Conservation (phyloP, 2,888 invertebrate genomes). For the Carcina quercana region DNA sequence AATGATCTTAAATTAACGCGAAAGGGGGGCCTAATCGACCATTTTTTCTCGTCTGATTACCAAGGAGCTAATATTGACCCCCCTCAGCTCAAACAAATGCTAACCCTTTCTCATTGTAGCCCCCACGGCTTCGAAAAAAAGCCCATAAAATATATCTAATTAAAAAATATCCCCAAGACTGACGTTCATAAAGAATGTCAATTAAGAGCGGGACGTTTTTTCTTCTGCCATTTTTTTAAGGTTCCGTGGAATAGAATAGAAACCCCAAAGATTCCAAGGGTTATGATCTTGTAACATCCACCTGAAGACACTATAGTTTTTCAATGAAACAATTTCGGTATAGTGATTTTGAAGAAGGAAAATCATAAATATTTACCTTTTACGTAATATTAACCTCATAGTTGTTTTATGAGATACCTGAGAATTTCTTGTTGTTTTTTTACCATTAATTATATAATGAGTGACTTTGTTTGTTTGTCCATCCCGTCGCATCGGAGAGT, state of each 20-base stretch:
- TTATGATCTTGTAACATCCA: too few species aligned
- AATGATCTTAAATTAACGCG: constrained; percentile 72
- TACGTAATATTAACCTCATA: too few species aligned
- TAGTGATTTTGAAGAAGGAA: too few species aligned
- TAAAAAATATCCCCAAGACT: constrained; percentile 75
- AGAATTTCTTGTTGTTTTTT: too few species aligned
- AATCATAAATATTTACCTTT: too few species aligned
- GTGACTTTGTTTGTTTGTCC: too few species aligned
- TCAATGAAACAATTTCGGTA: too few species aligned
- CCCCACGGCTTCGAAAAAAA: constrained; percentile 70
- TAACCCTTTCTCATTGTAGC: constrained; percentile 64
- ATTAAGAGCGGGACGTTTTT: constrained; percentile 66
- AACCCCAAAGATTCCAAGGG: too few species aligned
- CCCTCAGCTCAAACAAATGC: constrained; percentile 68
- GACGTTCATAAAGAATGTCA: constrained; percentile 76
- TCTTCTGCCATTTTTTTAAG: constrained; percentile 32
- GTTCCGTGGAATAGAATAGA: constrained; percentile 10
- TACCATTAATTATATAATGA: too few species aligned
- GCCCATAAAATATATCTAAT: constrained; percentile 76
- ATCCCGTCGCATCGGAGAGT: too few species aligned
- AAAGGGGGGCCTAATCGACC: constrained; percentile 66
- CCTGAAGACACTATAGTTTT: too few species aligned
- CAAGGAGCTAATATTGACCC: constrained; percentile 69
- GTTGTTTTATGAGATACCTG: too few species aligned
- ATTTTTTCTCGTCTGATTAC: constrained; percentile 73